phyloP scores from a whole-genome alignment of 2,888 invertebrate species.

The Corbicula japonica region DNA sequence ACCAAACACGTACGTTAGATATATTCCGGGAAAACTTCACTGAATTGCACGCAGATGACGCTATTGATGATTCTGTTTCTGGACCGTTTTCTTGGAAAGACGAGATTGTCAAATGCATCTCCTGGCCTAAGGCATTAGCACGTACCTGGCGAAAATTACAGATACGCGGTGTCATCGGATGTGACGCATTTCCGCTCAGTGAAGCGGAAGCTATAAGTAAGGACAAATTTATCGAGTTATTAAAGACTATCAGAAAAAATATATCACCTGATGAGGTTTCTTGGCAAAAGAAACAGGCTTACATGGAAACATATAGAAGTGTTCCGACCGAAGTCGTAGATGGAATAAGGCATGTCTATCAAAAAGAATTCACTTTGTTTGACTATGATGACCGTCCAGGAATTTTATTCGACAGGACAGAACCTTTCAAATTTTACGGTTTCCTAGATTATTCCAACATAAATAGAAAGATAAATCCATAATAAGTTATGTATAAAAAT shows the following conservation, averaged over 20 bases:
- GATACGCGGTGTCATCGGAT: constrained; percentile 52
- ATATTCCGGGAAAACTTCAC: constrained; percentile 15
- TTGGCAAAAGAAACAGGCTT: constrained; percentile 26
- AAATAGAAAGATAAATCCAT: no score
- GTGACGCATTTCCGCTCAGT: constrained; percentile 35
- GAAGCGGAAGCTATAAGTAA: constrained; percentile 29
- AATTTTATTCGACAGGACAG: no score
- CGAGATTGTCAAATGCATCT: constrained; percentile 38
- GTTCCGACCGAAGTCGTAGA: constrained; percentile 32
- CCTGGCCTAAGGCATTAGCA: constrained; percentile 51
- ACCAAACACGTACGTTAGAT: constrained; percentile 32
- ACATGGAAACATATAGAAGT: constrained; percentile 19
- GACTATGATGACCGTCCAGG: constrained; percentile 28
- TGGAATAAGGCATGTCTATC: constrained; percentile 33
- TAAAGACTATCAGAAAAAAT: constrained; percentile 1
- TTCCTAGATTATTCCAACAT: no score
- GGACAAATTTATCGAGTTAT: constrained; percentile 29
- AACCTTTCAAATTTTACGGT: no score
- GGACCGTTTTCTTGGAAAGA: constrained; percentile 40
- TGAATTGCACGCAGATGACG: constrained; percentile 43
- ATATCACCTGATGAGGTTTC: background rate
- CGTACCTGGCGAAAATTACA: constrained; percentile 61
- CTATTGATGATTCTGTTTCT: constrained; percentile 48
- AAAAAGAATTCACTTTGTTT: constrained; percentile 47
- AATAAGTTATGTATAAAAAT: no score